phyloP scores from a whole-genome alignment of 2,113 vertebrate species.

The Morone chrysops region DNA sequence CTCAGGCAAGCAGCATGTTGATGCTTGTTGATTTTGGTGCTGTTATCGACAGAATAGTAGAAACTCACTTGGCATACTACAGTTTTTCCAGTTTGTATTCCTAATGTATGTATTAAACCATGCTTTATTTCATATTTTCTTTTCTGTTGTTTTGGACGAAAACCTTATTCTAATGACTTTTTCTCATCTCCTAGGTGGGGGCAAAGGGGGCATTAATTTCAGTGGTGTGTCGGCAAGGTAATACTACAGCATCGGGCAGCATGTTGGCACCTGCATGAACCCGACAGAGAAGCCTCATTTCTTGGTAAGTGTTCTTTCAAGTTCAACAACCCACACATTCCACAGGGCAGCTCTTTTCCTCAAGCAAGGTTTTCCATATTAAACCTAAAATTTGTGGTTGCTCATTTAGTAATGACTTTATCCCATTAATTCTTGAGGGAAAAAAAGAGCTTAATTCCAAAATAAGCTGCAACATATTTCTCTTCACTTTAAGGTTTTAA shows the following conservation, averaged over 20 bases:
- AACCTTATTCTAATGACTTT: not conserved
- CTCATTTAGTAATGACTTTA: slow-evolving; percentile 19
- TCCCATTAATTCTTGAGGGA: slow-evolving; percentile 16
- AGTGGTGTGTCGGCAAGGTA: slow-evolving; percentile 78
- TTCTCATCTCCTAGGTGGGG: slow-evolving; percentile 79
- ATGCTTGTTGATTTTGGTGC: slow-evolving; percentile 8
- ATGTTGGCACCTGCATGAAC: slow-evolving; percentile 88
- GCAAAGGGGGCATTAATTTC: slow-evolving; percentile 68
- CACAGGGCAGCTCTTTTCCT: slow-evolving; percentile 1
- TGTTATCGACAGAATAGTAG: not conserved
- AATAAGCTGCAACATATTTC: slow-evolving; percentile 18
- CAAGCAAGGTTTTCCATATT: slow-evolving; percentile 8
- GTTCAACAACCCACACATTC: slow-evolving; percentile 2
- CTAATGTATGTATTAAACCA: not conserved
- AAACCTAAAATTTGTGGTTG: not conserved
- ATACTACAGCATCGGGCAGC: slow-evolving; percentile 76
- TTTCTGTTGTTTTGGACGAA: not conserved
- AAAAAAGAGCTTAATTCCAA: slow-evolving; percentile 19
- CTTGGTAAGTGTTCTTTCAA: slow-evolving; percentile 81
- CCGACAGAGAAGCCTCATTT: slow-evolving; percentile 82
- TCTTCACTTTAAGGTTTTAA: slow-evolving; percentile 30
- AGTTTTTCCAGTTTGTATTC: not conserved
- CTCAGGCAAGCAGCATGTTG: not conserved
- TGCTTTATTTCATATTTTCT: not conserved
- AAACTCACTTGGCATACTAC: not conserved